Base-by-base conservation (phyloP, 2,797 vertebrate genomes). In the Benthosema pterotum region DNA sequence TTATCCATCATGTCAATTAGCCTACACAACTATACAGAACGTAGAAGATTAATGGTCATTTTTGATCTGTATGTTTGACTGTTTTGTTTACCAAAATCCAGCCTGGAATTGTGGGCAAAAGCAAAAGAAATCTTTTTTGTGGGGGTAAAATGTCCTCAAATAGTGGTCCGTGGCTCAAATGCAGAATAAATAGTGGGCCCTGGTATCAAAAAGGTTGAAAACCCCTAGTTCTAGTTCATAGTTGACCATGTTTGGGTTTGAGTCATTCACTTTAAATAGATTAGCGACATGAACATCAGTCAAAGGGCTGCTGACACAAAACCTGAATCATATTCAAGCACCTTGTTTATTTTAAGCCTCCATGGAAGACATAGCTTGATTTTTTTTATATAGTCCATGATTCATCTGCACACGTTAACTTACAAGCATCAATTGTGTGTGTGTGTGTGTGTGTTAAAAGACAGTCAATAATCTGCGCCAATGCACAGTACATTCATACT, bases 331-430 rank as follows among this genome's bases (percentile, higher is more conserved):
- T 61, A 38, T 73, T 83, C 80, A 89, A 83, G 71, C 84, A 77
- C 59, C 60, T 89, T 38, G 32, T 38, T 91, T 89, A 91, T 89
- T 91, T 69, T 69, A 57, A 73, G 25, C 12, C 71, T 82, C 61
- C 70, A 75, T 59, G 38, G 57, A 69, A 82, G 52, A 72, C 57
- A 78, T 46, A 71, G 22, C 57, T 74, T 74, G 57, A 67, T 61
- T 63, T 64, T 47, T n/a, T 61, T 28, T 61, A 18, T 61, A 18
- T 50, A 72, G 57, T 78, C 72, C 62, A 58, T 48, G 46, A 38
- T 25, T 75, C 46, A 69, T 74, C 17, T 18, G 47, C 71, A 80
- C 67, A 77, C 42, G 38, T 32, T 57, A 16, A 42, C 12, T 16
- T 51, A 17, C 25, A 72, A 74, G 38, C 52, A 32, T 54, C 56